Conservation (phyloP, 2,113 vertebrate species). For the Phylloscopus whistleri region DNA sequence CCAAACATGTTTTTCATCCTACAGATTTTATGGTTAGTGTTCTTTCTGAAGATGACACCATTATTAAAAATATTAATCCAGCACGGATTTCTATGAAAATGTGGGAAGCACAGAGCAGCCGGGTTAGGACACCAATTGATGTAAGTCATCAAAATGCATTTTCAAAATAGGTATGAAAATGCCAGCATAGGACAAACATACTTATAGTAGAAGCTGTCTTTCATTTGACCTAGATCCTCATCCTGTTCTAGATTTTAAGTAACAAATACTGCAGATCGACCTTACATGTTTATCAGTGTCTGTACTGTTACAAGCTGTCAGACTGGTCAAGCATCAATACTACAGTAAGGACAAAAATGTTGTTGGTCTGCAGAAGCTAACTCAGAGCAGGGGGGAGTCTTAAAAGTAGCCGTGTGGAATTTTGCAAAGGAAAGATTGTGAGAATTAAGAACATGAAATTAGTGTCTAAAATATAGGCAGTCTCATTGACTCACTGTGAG, state of each 20-base stretch:
- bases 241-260: not conserved
- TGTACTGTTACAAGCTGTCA: not conserved
- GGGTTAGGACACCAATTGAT: constrained; percentile 44
- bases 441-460: not conserved
- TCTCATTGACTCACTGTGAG: not conserved
- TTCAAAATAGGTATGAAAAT: not conserved
- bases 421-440: not conserved
- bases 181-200: not conserved
- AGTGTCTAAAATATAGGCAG: not conserved
- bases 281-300: not conserved
- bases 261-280: not conserved
- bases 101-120: constrained; percentile 71
- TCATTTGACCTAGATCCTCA: not conserved
- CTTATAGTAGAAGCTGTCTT: not conserved
- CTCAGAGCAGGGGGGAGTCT: not conserved
- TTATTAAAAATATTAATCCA: constrained; percentile 82
- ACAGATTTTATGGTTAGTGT: constrained; percentile 88
- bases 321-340: not conserved
- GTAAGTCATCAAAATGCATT: constrained; percentile 60
- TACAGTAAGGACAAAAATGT: not conserved
- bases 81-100: constrained; percentile 82
- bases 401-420: not conserved
- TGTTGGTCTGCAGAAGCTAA: not conserved
- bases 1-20: not conserved
- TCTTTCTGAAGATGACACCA: constrained; percentile 83